A percentile compares a stretch with the other conserved stretches of the same genome.
Evolutionary conservation across 2,888 invertebrate genomes (phyloP).

Genomic region (Drosophila rellima): DNA sequence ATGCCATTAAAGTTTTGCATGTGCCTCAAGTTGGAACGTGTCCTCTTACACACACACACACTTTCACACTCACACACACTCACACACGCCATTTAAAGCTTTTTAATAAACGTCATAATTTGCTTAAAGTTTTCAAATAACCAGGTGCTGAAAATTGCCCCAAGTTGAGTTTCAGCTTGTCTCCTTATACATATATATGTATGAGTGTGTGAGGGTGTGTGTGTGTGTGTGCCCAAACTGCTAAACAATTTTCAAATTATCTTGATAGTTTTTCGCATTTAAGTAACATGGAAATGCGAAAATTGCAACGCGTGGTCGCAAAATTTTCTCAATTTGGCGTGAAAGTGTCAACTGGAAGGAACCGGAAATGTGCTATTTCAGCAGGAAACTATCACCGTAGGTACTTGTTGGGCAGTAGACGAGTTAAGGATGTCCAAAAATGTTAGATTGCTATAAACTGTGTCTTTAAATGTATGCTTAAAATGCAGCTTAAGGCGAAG

Average conservation of each 20-base stretch:
- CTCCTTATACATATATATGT: neutral
- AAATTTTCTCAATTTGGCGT: constrained; percentile 37
- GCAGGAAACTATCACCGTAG: neutral
- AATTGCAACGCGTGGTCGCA: constrained; percentile 30
- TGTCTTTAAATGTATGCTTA: no score
- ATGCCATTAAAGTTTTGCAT: constrained; percentile 71
- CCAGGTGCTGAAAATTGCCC: constrained; percentile 58
- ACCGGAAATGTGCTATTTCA: neutral
- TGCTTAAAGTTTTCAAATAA: constrained; percentile 75
- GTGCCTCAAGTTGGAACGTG: constrained; percentile 56
- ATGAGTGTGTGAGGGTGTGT: constrained; percentile 9
- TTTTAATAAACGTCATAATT: constrained; percentile 80
- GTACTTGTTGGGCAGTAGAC: neutral
- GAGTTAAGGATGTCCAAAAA: neutral
- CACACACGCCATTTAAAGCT: constrained; percentile 61
- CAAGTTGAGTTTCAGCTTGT: constrained; percentile 30
- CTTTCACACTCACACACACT: constrained; percentile 3
- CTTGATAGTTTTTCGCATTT: constrained; percentile 46
- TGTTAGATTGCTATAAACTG: no score
- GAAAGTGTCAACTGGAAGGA: constrained; percentile 11
- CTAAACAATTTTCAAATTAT: constrained; percentile 60
- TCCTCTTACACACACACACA: constrained; percentile 18
- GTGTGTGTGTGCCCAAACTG: constrained; percentile 27
- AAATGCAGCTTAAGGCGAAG: neutral
- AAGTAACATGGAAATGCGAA: constrained; percentile 22